Conservation (phyloP, 2,797 vertebrate genomes). For the Picus viridis region DNA sequence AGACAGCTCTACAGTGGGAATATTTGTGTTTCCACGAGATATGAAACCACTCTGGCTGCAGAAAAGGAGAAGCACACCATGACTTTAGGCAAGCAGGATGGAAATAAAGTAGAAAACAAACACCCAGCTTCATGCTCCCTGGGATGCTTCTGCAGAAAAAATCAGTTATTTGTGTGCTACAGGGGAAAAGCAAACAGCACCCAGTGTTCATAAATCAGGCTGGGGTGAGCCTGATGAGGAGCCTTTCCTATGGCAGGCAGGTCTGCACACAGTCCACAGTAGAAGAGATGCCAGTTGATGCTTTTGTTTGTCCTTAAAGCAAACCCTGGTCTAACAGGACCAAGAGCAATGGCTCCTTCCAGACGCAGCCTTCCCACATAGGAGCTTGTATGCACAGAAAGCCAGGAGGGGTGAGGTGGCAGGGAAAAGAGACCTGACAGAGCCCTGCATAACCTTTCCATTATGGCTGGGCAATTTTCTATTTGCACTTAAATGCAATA, state of each 20-base stretch:
- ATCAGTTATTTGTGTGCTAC: not conserved
- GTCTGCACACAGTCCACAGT: not conserved
- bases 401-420: not conserved
- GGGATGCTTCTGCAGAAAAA: not conserved
- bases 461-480: conserved; percentile 50
- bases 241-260: not conserved
- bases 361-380: conserved; percentile 15
- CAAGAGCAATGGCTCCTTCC: not conserved
- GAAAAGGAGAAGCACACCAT: not conserved
- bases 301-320: not conserved
- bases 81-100: not conserved
- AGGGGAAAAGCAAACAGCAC: not conserved
- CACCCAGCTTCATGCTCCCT: not conserved
- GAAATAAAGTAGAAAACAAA: not conserved
- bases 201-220: not conserved
- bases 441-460: conserved; percentile 52
- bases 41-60: not conserved
- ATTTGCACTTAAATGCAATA: conserved; percentile 66
- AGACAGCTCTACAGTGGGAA: not conserved
- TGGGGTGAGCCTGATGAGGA: not conserved
- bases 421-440: conserved; percentile 51
- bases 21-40: not conserved
- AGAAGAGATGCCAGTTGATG: not conserved
- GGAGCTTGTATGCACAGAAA: conserved; percentile 22
- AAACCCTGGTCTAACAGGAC: not conserved